phyloP scores from a whole-genome alignment of 35 echinoderm and acorn worm genomes.

The Holothuria glaberrima region DNA sequence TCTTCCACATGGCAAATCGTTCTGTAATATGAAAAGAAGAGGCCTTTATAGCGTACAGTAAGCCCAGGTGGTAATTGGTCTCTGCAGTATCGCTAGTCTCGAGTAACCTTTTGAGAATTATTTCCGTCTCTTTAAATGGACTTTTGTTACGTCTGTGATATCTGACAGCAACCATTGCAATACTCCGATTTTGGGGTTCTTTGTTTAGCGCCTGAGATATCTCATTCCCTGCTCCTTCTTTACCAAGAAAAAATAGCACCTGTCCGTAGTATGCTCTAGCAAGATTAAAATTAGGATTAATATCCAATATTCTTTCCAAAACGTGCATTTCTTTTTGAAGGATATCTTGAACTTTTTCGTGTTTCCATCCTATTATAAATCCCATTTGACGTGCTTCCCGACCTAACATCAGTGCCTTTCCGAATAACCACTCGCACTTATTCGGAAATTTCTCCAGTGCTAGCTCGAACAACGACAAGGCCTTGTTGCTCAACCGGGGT shows the following conservation, averaged over 20 bases:
- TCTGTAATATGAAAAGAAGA: no score
- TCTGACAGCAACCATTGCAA: background rate
- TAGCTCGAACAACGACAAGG: background rate
- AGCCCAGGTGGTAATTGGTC: background rate
- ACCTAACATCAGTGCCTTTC: background rate
- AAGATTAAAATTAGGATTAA: background rate
- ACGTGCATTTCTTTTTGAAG: background rate
- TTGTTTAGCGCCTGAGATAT: background rate
- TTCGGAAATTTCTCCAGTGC: background rate
- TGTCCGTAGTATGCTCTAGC: constrained; percentile 33
- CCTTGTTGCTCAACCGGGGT: background rate
- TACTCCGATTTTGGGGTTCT: background rate
- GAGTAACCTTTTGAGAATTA: background rate
- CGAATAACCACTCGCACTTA: constrained; percentile 1
- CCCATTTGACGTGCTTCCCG: constrained; percentile 20
- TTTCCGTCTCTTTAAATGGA: background rate
- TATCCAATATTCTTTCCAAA: background rate
- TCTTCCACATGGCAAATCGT: background rate
- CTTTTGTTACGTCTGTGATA: background rate
- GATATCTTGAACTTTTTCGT: background rate
- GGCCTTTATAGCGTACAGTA: background rate
- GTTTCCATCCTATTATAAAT: background rate
- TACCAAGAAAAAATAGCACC: background rate
- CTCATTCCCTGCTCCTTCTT: background rate
- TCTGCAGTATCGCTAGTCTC: background rate